phyloP scores from a whole-genome alignment of 2,113 vertebrate species.

The Euleptes europaea region DNA sequence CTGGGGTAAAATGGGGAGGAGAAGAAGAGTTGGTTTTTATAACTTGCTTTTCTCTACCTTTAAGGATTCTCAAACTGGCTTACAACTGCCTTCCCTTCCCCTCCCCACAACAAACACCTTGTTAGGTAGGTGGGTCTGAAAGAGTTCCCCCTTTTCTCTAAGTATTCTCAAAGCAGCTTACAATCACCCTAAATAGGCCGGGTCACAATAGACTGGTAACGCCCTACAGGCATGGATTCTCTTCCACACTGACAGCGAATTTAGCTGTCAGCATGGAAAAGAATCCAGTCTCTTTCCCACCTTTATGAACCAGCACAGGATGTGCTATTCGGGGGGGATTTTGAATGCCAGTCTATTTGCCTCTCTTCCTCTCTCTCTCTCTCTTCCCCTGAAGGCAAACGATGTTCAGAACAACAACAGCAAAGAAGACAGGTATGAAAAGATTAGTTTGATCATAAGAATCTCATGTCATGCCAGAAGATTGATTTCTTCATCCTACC shows the following conservation, averaged over 20 bases:
- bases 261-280: background rate
- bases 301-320: background rate
- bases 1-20: too few species aligned
- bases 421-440: constrained; percentile 27
- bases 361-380: background rate
- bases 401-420: constrained; percentile 31
- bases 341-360: constrained; percentile 17
- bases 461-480: constrained; percentile 45
- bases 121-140: too few species aligned
- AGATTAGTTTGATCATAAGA: constrained; percentile 56
- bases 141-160: too few species aligned
- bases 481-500: constrained; percentile 40
- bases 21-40: too few species aligned
- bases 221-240: too few species aligned
- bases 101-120: too few species aligned
- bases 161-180: too few species aligned
- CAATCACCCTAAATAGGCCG: too few species aligned
- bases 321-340: background rate
- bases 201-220: too few species aligned
- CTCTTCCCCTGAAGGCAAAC: constrained; percentile 19
- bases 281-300: background rate
- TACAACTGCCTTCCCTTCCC: too few species aligned
- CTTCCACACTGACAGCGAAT: background rate
- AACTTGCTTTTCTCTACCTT: too few species aligned
- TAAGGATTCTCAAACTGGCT: too few species aligned